Base-by-base conservation (phyloP, 2,888 invertebrate genomes). In the Xanthorhoe spadicearia region DNA sequence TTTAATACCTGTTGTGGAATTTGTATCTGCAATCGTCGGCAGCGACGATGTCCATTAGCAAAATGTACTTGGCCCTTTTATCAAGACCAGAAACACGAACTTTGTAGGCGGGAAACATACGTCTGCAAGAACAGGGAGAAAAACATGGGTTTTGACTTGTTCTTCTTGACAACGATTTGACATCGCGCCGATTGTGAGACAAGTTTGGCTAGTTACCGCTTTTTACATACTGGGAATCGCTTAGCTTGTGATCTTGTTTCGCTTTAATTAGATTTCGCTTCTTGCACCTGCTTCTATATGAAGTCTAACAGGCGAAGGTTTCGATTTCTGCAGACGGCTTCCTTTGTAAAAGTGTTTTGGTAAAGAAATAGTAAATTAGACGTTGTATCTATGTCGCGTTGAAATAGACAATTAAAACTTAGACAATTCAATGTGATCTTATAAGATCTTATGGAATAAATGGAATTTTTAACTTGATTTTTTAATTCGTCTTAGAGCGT, bases 101-200 rank as follows among this genome's bases (percentile, higher is more conserved):
- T 95, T 98, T 98, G 96, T 96, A 98, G 94, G 98, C 97, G 93
- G 98, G 98, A 95, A 98, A 98, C 97, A 98, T 98, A 94, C 98
- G 97, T 95, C 98, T 98, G 96, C 93, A 95, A 95, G 94, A 94
- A 93, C 86, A 89, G 84, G 90, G 89, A 92, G 92, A 93, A 92
- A 92, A 90, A 91, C 90, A 90, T 91, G 88, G 89, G 83, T 91
- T 85, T 88, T 87, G 89, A 86, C 88, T 88, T 78, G 90, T 89
- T 89, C 88, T 88, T 85, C 83, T 89, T 88, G 86, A 89, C 90
- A 89, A 88, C 89, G 88, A 89, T 89, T 89, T 88, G 91, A 92
- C 89, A 89, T 89, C 88, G 83, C 86, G 88, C 90, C 89, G 90
- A 91, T 90, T 91, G 90, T 88, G 84, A 89, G 91, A 90, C 90